Evolutionary conservation across 2,797 vertebrate species (phyloP), one percentile per base, ranked within the genome.

Genomic region (Hydrophis major): DNA sequence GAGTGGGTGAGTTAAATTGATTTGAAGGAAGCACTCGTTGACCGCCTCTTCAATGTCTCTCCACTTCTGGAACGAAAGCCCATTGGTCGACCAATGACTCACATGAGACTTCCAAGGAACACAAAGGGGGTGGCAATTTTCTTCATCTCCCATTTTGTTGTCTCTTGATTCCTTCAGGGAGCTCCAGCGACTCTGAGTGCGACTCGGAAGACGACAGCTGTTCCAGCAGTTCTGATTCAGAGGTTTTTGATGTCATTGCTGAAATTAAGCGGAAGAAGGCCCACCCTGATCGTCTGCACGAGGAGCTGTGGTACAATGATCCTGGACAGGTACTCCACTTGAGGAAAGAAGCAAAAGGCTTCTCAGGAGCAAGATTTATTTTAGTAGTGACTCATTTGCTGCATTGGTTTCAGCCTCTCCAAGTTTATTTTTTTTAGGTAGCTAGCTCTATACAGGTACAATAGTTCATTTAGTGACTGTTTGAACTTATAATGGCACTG

Each of bases 241-340:
- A 99, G 63, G 98, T 99, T 8, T 99, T 99, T 56, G 99, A 99
- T 3, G 99, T 99, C 95, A 99, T 99, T 12, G 99, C 98, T 0
- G 99, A 99, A 98, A 99, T 99, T 96, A 99, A 99, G 95, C 98
- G 99, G 89, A 99, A 99, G 95, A 99, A 99, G 95, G 99, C 99
- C 86, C 99, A 99, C 59, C 99, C 99, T 0, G 99, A 99, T 97
- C 98, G 99, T 3, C 98, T 99, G 63, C 99, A 99, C 0, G 99
- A 99, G 91, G 99, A 99, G 94, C 98, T 99, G 66, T 99, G 99
- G 99, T 99, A 99, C 98, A 99, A 99, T 42, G 99, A 99, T 97
- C 98, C 98, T 0, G 99, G 99, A 92, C 99, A 99, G 99, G 99
- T 99, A 96, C 0, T 1, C 96, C 92, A 53, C 25, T 2, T 60